phyloP scores from a whole-genome alignment of 2,888 invertebrate genomes.

The Drosophila helvetica region DNA sequence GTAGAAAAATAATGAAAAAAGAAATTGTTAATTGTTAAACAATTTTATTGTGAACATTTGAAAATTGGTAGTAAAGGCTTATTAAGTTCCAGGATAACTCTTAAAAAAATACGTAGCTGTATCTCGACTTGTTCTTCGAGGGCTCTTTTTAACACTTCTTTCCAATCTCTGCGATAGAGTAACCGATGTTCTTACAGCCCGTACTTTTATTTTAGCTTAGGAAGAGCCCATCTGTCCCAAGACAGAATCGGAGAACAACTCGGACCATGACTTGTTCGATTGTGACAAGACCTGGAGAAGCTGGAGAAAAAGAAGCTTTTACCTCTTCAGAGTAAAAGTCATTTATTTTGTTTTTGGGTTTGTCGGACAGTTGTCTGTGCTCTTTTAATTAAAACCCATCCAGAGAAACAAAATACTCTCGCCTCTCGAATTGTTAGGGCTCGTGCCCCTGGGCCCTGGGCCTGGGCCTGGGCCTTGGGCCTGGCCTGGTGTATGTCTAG shows the following conservation, averaged over 20 bases:
- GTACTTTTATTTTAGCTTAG: too few relatives aligned
- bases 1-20: too few relatives aligned
- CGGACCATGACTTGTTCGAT: constrained; percentile 61
- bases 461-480: constrained; percentile 47
- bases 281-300: constrained; percentile 29
- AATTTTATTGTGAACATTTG: too few relatives aligned
- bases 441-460: constrained; percentile 48
- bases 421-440: constrained; percentile 31
- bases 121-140: too few relatives aligned
- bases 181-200: not conserved
- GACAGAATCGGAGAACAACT: constrained; percentile 20
- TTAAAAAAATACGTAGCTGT: too few relatives aligned
- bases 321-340: constrained; percentile 63
- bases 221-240: not conserved
- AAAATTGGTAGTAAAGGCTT: too few relatives aligned
- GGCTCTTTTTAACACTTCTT: too few relatives aligned
- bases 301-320: constrained; percentile 40
- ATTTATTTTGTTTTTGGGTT: constrained; percentile 73
- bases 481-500: constrained; percentile 51
- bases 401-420: constrained; percentile 33
- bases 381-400: constrained; percentile 70
- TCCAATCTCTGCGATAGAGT: too few relatives aligned
- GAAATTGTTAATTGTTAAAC: too few relatives aligned
- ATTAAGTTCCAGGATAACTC: too few relatives aligned
- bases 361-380: constrained; percentile 58